Conservation (phyloP, 2,797 vertebrate species). For the Potorous gilbertii region DNA sequence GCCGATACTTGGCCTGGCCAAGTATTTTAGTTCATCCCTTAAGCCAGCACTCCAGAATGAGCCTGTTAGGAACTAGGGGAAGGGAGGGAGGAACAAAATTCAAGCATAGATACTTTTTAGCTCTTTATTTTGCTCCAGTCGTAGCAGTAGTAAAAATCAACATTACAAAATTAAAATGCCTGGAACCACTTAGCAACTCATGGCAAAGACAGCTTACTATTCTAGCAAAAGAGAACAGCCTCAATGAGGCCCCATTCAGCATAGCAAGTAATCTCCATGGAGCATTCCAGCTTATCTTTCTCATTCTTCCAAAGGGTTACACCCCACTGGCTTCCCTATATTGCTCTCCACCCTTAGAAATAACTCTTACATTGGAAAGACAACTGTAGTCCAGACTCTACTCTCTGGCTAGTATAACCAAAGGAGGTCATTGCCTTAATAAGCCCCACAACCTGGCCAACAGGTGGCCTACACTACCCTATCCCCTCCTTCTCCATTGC, state of each 20-base stretch:
- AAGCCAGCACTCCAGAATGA: background rate
- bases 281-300: background rate
- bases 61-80: background rate
- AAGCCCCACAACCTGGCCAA: background rate
- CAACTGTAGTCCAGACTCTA: background rate
- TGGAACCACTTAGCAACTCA: background rate
- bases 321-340: background rate
- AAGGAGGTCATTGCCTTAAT: background rate
- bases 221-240: background rate
- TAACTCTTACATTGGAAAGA: background rate
- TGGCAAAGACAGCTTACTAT: background rate
- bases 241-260: background rate
- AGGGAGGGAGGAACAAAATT: background rate
- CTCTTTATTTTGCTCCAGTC: background rate
- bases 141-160: background rate
- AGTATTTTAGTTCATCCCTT: background rate
- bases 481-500: background rate
- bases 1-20: background rate
- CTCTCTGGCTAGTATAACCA: background rate
- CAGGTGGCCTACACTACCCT: background rate
- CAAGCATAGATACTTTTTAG: background rate
- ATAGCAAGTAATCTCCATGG: background rate
- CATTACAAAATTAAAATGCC: background rate
- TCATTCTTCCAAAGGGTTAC: background rate
- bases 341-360: background rate